Evolutionary conservation across 2,113 vertebrate genomes (phyloP).

Genomic region (Trinectes maculatus): DNA sequence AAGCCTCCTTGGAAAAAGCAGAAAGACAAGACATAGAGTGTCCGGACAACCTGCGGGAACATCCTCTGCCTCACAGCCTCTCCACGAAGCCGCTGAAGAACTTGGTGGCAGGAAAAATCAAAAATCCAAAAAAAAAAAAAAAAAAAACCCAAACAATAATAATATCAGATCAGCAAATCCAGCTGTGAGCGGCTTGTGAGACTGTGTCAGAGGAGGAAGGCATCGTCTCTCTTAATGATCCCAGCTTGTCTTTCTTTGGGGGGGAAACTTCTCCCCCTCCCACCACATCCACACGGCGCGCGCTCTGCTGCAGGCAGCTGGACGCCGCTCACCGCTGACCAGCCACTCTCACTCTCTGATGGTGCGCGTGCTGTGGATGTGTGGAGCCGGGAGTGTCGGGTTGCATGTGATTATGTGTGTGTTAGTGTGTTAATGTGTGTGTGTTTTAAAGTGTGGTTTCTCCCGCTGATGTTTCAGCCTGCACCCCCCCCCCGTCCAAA

Average conservation of each 20-base stretch:
- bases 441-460: conserved; percentile 36
- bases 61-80: conserved; percentile 79
- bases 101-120: conserved; percentile 31
- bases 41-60: conserved; percentile 83
- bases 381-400: conserved; percentile 52
- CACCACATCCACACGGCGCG: conserved; percentile 70
- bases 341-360: conserved; percentile 7
- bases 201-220: conserved; percentile 63
- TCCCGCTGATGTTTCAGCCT: conserved; percentile 21
- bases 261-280: conserved; percentile 79
- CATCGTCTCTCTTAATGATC: conserved; percentile 76
- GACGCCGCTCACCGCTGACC: conserved; percentile 30
- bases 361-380: neutral
- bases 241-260: conserved; percentile 69
- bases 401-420: conserved; percentile 1
- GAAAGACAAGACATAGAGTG: conserved; percentile 80
- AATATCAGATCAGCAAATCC: conserved; percentile 79
- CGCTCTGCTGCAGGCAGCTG: conserved; percentile 43
- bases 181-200: conserved; percentile 67
- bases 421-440: neutral
- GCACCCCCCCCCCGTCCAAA: conserved; percentile 46
- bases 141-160: conserved; percentile 11
- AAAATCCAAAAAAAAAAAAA: neutral
- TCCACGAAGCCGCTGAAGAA: conserved; percentile 67
- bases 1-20: conserved; percentile 83